These are phyloP conservation scores for Raja brachyura DNA, from an alignment of 2,113 vertebrate genomes.

Conservation along the genomic window DNA sequence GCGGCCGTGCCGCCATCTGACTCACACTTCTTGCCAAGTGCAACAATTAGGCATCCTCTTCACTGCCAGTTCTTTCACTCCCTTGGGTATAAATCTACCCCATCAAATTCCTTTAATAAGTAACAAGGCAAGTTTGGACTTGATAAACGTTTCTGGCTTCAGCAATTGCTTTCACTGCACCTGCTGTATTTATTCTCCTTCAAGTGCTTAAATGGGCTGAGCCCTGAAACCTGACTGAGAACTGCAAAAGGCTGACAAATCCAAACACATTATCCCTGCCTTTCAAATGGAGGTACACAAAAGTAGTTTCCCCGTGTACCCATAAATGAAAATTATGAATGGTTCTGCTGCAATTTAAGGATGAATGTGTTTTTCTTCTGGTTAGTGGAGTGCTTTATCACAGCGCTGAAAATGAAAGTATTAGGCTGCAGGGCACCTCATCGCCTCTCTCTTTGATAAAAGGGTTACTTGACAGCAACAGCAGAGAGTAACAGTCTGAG, in stretches of 20 bases:
- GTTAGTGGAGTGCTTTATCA: constrained; percentile 17
- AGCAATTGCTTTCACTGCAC: neutral
- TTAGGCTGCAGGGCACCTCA: constrained; percentile 39
- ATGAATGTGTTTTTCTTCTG: constrained; percentile 18
- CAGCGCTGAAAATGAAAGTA: neutral
- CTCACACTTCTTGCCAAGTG: neutral
- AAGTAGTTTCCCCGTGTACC: neutral
- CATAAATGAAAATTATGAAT: constrained; percentile 32
- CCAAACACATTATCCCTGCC: neutral
- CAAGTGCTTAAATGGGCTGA: neutral
- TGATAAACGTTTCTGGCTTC: neutral
- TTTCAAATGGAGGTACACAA: constrained; percentile 1
- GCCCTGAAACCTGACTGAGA: neutral
- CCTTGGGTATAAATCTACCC: neutral
- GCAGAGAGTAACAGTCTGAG: constrained; percentile 12
- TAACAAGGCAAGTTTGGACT: neutral
- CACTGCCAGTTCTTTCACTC: neutral
- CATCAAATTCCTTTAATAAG: neutral
- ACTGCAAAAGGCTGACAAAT: constrained; percentile 1
- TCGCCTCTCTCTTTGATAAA: neutral
- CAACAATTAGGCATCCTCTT: neutral
- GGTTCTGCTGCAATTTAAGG: constrained; percentile 16
- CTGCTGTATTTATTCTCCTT: constrained; percentile 17
- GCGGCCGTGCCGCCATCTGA: neutral
- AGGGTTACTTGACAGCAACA: constrained; percentile 1